Percentiles rank a stretch among this genome's conserved stretches.
phyloP scores from a whole-genome alignment of 2,888 invertebrate species.

The Drosophila nigricruria region DNA sequence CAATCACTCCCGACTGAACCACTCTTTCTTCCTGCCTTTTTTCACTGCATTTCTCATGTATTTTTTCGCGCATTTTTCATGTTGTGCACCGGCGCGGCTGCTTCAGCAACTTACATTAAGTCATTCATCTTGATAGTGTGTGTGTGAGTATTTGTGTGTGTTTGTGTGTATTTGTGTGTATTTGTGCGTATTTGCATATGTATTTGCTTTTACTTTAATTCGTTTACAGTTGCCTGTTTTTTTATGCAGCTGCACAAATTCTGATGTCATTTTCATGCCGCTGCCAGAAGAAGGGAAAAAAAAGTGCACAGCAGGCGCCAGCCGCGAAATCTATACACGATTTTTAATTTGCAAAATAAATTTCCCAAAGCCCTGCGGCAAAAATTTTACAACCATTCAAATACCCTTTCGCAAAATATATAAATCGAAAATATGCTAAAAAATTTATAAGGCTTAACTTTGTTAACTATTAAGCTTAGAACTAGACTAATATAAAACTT shows the following conservation, averaged over 20 bases:
- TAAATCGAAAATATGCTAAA: not conserved
- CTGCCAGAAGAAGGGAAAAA: not conserved
- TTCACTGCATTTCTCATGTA: not conserved
- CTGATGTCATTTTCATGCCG: slow-evolving; percentile 42
- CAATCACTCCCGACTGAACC: too few relatives aligned
- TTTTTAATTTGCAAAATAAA: slow-evolving; percentile 56
- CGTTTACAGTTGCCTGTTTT: slow-evolving; percentile 22
- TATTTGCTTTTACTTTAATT: slow-evolving; percentile 65
- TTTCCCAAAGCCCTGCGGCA: not conserved
- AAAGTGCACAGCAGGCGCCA: slow-evolving; percentile 45
- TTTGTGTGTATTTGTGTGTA: not conserved
- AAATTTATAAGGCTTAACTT: not conserved
- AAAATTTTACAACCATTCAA: not conserved
- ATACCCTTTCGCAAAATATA: not conserved
- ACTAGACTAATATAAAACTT: too few relatives aligned
- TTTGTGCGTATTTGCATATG: slow-evolving; percentile 17
- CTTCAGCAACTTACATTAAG: slow-evolving; percentile 71
- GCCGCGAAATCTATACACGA: slow-evolving; percentile 33
- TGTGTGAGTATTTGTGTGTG: slow-evolving; percentile 2
- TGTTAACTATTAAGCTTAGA: too few relatives aligned
- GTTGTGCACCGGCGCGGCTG: slow-evolving; percentile 59
- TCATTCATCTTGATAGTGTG: slow-evolving; percentile 73
- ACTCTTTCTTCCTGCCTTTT: not conserved
- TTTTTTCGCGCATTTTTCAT: slow-evolving; percentile 55
- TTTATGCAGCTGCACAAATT: slow-evolving; percentile 22